Percentiles rank a stretch among this genome's conserved stretches.
These are phyloP conservation scores for Rhynchophorus ferrugineus DNA, from an alignment of 1,140 invertebrate species.

Conservation along the genomic window DNA sequence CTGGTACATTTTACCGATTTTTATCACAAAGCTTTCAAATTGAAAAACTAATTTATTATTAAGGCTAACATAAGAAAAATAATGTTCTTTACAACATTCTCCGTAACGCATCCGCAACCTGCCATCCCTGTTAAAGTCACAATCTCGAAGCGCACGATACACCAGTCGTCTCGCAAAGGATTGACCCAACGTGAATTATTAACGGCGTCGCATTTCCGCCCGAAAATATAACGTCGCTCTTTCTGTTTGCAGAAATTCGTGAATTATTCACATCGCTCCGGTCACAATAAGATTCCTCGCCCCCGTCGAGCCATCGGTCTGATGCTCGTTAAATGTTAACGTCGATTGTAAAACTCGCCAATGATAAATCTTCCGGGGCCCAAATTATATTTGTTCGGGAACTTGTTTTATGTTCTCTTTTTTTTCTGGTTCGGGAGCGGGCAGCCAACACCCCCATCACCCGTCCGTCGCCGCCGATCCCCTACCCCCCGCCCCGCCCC, in stretches of 20 bases:
- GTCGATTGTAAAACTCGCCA: slow-evolving; percentile 35
- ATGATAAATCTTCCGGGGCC: slow-evolving; percentile 34
- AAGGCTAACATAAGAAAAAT: no score
- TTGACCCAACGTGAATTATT: no score
- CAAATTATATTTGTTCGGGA: slow-evolving; percentile 36
- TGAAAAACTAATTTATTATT: no score
- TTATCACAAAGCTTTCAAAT: no score
- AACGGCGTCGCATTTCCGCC: background rate
- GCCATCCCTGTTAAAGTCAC: no score
- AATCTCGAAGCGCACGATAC: no score
- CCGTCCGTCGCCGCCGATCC: background rate
- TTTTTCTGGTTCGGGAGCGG: slow-evolving; percentile 3
- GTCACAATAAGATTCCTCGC: slow-evolving; percentile 30
- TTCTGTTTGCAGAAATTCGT: slow-evolving; percentile 10
- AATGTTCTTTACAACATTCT: no score
- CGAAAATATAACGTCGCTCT: slow-evolving; percentile 1
- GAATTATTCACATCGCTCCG: slow-evolving; percentile 18
- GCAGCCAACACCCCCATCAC: no score
- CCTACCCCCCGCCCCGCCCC: background rate
- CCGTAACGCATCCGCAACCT: no score
- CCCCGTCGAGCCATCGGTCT: slow-evolving; percentile 10
- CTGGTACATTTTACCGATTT: no score
- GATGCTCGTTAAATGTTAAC: slow-evolving; percentile 33
- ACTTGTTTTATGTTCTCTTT: slow-evolving; percentile 33
- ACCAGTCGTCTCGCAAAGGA: no score